These are phyloP conservation scores for Rhodophaea formosa DNA, from an alignment of 2,888 invertebrate species.

Conservation along the genomic window DNA sequence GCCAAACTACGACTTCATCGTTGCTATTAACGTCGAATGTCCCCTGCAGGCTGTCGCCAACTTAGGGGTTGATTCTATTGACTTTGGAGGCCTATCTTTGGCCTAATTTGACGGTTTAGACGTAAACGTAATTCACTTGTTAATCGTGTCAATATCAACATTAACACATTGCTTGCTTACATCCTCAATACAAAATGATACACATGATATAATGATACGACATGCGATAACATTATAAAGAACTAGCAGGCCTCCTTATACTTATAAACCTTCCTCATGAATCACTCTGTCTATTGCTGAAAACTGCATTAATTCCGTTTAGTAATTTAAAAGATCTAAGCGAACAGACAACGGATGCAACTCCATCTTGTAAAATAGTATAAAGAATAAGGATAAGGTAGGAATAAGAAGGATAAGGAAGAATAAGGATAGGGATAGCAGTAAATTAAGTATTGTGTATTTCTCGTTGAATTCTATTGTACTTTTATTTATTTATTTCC, in stretches of 20 bases:
- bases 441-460: neutral
- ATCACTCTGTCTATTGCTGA: too few relatives aligned
- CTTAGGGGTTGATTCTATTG: slow-evolving; percentile 53
- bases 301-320: too few relatives aligned
- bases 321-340: too few relatives aligned
- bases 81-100: slow-evolving; percentile 39
- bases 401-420: too few relatives aligned
- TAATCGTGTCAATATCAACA: slow-evolving; percentile 22
- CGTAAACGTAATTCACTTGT: slow-evolving; percentile 29
- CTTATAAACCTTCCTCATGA: too few relatives aligned
- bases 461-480: neutral
- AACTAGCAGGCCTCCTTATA: too few relatives aligned
- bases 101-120: slow-evolving; percentile 50
- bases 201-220: too few relatives aligned
- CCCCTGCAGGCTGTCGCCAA: slow-evolving; percentile 28
- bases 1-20: slow-evolving; percentile 43
- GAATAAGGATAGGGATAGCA: too few relatives aligned
- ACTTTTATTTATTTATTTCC: too few relatives aligned
- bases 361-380: too few relatives aligned
- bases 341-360: too few relatives aligned
- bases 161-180: neutral
- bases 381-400: too few relatives aligned
- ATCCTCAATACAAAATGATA: neutral
- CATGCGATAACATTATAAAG: neutral
- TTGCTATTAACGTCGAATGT: slow-evolving; percentile 34